Conservation (phyloP, 2,888 invertebrate genomes). For the Dinocampus coccinellae region DNA sequence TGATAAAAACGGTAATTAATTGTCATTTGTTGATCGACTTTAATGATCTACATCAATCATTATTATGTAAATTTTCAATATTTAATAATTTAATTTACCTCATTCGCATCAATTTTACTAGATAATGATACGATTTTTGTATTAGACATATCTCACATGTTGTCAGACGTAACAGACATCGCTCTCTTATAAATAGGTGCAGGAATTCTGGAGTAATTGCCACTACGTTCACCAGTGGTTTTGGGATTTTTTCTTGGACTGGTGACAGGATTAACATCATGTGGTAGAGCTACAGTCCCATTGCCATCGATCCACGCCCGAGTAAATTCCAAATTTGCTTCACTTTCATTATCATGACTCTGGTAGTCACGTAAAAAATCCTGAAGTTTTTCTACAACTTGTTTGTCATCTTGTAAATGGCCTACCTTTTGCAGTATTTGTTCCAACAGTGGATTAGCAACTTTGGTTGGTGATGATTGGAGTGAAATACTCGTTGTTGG, state of each 20-base stretch:
- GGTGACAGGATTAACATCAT: conserved; percentile 62
- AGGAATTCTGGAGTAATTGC: conserved; percentile 71
- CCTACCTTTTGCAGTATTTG: conserved; percentile 81
- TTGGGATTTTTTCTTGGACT: conserved; percentile 73
- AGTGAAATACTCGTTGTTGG: conserved; percentile 69
- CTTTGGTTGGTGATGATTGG: conserved; percentile 76
- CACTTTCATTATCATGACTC: conserved; percentile 54
- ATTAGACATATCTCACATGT: conserved; percentile 52
- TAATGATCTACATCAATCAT: too few species aligned
- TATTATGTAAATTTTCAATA: not conserved
- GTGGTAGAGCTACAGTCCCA: conserved; percentile 73
- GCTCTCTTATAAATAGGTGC: conserved; percentile 70
- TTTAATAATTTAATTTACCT: not conserved
- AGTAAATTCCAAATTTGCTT: conserved; percentile 78
- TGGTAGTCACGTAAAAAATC: conserved; percentile 76
- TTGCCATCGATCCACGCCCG: conserved; percentile 82
- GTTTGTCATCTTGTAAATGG: conserved; percentile 79
- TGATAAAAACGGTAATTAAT: conserved; percentile 7
- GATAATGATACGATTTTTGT: not conserved
- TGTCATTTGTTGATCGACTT: not conserved
- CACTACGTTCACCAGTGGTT: conserved; percentile 65
- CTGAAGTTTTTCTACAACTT: conserved; percentile 82
- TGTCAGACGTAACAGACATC: conserved; percentile 64
- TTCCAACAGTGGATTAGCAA: conserved; percentile 76
- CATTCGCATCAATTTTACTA: not conserved